Evolutionary conservation across 2,888 invertebrate genomes (phyloP), one percentile per base, ranked within the genome.

Genomic region (Dicyrtomina minuta): DNA sequence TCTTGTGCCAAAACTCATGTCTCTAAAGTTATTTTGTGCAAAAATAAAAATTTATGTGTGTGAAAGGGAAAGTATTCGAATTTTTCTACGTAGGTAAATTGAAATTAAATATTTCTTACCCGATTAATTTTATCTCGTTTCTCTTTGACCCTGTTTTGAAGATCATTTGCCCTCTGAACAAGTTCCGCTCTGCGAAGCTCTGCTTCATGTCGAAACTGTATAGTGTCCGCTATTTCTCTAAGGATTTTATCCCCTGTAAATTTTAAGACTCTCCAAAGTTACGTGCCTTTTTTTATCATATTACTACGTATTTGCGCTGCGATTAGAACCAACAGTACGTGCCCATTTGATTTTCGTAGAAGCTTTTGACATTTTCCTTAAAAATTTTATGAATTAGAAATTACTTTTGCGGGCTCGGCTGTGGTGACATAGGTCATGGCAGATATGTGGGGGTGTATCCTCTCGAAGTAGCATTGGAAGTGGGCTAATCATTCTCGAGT

Each of bases 101-200:
- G n/a, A n/a, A n/a, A n/a, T n/a, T n/a, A n/a, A n/a, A n/a, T 22
- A 55, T 41, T 51, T 61, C 60, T 75, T 78, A 79, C 79, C 72
- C 78, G 74, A 72, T 74, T 77, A 56, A 79, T 77, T 73, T 78
- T 79, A 60, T 79, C 79, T 60, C 78, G 73, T 66, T 78, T 79
- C 66, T 78, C 79, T 66, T 79, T 78, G 61, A 79, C 75, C 70
- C 77, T 53, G 27, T 75, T 71, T 65, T 79, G 78, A 41, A 79
- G 72, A 73, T 79, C 78, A 68, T 77, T 79, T 67, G 78, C 79
- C 68, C 76, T 64, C 59, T 79, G 78, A 12, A 79, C 75, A 58
- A 79, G 70, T 44, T 78, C 77, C 24, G 77, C 77, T 26, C 79
- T 71, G 46, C 77, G 72, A 6, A 77, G 68, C 65, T 79, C 79